Evolutionary conservation across 2,113 vertebrate genomes (phyloP).

Genomic region (Zosterops hypoxanthus): DNA sequence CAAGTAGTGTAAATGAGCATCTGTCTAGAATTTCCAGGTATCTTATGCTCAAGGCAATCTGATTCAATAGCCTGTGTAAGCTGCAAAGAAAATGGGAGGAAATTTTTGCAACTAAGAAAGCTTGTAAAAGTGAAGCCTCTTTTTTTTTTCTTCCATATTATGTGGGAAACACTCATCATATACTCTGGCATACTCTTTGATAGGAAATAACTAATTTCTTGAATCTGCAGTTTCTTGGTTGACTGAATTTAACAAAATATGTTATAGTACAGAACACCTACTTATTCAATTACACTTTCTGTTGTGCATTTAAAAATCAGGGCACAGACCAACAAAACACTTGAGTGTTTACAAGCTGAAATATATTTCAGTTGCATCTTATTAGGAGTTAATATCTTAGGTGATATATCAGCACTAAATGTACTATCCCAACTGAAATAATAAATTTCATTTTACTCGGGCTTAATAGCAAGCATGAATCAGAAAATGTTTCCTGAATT

Average conservation of each 20-base stretch:
- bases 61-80: not conserved
- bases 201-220: not conserved
- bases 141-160: not conserved
- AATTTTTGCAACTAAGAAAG: not conserved
- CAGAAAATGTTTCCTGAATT: constrained; percentile 39
- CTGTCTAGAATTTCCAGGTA: not conserved
- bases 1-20: not conserved
- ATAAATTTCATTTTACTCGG: constrained; percentile 35
- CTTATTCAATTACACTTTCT: not conserved
- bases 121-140: not conserved
- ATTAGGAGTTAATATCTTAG: constrained; percentile 20
- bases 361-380: constrained; percentile 19
- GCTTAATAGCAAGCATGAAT: constrained; percentile 42
- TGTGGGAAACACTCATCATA: not conserved
- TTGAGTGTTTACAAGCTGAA: constrained; percentile 18
- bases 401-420: not conserved
- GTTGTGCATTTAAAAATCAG: not conserved
- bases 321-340: not conserved
- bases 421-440: constrained; percentile 12
- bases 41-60: not conserved
- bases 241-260: not conserved
- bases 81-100: not conserved
- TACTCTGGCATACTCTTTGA: not conserved
- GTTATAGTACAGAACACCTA: not conserved
- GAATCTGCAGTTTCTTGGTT: not conserved